These are phyloP conservation scores for Apis dorsata DNA, from an alignment of 1,140 invertebrate genomes.

Conservation along the genomic window DNA sequence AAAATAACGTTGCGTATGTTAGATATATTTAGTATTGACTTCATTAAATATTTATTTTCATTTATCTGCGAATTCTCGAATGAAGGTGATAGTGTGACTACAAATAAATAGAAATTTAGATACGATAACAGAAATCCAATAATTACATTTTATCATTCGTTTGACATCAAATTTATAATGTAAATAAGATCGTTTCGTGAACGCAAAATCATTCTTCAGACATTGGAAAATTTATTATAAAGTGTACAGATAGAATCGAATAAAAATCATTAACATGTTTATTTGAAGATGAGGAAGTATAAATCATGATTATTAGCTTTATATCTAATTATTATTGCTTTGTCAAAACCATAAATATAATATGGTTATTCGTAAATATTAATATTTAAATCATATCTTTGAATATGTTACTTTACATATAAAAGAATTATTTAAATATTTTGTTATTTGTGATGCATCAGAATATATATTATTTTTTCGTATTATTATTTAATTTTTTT, in stretches of 20 bases:
- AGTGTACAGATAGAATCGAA: neutral
- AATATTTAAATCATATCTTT: too few relatives aligned
- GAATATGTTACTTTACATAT: too few relatives aligned
- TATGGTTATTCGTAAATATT: too few relatives aligned
- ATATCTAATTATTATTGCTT: neutral
- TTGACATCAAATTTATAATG: neutral
- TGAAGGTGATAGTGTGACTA: neutral
- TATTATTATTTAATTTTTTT: too few relatives aligned
- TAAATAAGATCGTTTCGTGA: neutral
- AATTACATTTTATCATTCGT: conserved; percentile 12
- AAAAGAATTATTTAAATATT: too few relatives aligned
- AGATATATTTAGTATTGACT: neutral
- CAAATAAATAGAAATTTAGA: conserved; percentile 11
- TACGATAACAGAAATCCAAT: conserved; percentile 21
- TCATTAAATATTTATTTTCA: conserved; percentile 5
- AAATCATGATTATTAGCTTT: neutral
- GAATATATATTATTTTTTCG: too few relatives aligned
- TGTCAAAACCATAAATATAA: too few relatives aligned
- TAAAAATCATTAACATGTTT: neutral
- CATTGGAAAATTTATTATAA: neutral
- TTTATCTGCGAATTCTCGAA: too few relatives aligned
- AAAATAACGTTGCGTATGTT: too few relatives aligned
- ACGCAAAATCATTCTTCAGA: neutral
- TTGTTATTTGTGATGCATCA: too few relatives aligned
- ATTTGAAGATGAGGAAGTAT: too few relatives aligned